These are phyloP conservation scores for Eulemur mongoz DNA, from an alignment of 2,797 vertebrate species.

Conservation along the genomic window DNA sequence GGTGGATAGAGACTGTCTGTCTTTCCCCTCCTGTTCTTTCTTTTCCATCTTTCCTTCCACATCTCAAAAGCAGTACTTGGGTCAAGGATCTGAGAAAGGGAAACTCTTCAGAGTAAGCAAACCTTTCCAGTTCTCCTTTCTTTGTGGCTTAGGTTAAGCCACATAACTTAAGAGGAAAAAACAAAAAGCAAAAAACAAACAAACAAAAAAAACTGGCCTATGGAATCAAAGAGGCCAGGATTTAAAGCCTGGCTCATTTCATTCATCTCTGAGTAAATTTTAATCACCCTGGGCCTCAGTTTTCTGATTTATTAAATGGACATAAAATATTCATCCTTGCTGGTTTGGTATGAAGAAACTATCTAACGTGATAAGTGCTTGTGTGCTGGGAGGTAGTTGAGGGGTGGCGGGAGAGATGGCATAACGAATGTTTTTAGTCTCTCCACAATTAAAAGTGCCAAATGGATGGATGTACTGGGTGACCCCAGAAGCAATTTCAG, in stretches of 20 bases:
- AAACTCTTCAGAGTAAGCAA: not conserved
- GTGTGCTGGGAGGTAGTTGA: not conserved
- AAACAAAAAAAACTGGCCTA: not conserved
- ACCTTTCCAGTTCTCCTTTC: not conserved
- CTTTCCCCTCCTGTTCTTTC: not conserved
- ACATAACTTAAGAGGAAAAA: not conserved
- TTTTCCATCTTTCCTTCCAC: not conserved
- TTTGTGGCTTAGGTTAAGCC: not conserved
- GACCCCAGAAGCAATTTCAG: not conserved
- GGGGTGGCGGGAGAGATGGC: not conserved
- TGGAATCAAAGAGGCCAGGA: not conserved
- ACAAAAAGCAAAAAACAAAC: not conserved
- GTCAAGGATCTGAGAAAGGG: not conserved
- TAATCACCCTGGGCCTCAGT: not conserved
- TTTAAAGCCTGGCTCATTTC: conserved; percentile 27
- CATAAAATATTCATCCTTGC: not conserved
- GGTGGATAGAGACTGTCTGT: not conserved
- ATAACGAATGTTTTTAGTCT: not conserved
- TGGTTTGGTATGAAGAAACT: not conserved
- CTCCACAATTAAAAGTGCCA: not conserved
- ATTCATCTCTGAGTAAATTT: not conserved
- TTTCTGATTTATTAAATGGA: conserved; percentile 13
- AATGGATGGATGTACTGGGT: not conserved
- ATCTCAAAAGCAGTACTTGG: not conserved
- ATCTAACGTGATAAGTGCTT: not conserved